phyloP scores from a whole-genome alignment of 2,797 vertebrate species.

The Phataginus tricuspis region DNA sequence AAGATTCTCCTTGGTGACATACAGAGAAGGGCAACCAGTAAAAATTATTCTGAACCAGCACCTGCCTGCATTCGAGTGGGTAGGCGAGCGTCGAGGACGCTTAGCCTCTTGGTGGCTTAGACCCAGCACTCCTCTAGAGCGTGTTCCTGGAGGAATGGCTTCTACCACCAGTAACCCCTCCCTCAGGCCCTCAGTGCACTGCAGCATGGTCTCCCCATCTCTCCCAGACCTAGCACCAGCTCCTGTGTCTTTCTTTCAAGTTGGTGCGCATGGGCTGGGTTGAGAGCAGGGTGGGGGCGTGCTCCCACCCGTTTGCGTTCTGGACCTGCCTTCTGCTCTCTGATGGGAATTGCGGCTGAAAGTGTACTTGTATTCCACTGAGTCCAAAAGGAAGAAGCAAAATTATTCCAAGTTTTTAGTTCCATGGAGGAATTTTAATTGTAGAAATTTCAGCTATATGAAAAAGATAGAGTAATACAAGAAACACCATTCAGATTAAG shows the following conservation, averaged over 20 bases:
- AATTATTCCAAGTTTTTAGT: background rate
- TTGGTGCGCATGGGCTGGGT: background rate
- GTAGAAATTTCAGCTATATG: background rate
- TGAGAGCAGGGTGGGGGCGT: background rate
- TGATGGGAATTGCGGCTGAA: background rate
- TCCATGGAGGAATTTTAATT: background rate
- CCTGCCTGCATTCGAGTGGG: background rate
- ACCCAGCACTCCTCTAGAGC: background rate
- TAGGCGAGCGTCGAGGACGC: too few species aligned
- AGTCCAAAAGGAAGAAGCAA: background rate
- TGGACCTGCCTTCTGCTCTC: background rate
- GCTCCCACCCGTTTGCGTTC: background rate
- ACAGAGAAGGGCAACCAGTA: background rate
- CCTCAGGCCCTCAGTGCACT: background rate
- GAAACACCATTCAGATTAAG: background rate
- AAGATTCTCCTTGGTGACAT: background rate
- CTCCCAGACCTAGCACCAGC: background rate
- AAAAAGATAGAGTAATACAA: background rate
- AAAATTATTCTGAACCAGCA: background rate
- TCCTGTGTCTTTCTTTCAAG: background rate
- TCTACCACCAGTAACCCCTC: background rate
- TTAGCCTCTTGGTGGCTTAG: background rate
- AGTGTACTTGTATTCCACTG: background rate
- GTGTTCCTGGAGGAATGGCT: background rate
- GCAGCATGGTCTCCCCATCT: background rate